phyloP scores from a whole-genome alignment of 2,113 vertebrate genomes.

The Bettongia penicillata region DNA sequence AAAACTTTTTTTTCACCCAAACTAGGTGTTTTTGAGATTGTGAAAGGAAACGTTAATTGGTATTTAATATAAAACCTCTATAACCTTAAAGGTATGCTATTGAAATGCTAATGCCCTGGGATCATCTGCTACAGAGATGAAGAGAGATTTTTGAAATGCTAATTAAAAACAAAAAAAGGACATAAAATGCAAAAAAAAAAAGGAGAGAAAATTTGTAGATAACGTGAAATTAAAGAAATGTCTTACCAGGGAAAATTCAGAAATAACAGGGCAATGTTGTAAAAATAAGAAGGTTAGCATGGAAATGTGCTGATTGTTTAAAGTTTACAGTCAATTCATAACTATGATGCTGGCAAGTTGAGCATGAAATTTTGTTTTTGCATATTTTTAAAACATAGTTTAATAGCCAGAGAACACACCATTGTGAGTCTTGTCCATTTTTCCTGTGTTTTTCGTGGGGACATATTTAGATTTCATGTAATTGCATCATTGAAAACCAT shows the following conservation, averaged over 20 bases:
- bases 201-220: not conserved
- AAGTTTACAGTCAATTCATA: not conserved
- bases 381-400: not conserved
- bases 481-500: not conserved
- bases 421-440: not conserved
- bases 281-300: not conserved
- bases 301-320: not conserved
- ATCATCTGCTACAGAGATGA: slow-evolving; percentile 48
- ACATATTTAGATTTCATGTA: not conserved
- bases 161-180: slow-evolving; percentile 71
- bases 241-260: slow-evolving; percentile 39
- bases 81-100: slow-evolving; percentile 59
- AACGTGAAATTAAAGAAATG: slow-evolving; percentile 47
- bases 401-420: not conserved
- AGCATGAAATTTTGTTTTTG: not conserved
- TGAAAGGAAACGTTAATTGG: slow-evolving; percentile 72
- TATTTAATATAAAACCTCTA: slow-evolving; percentile 56
- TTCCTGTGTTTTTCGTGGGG: not conserved
- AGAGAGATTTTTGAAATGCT: slow-evolving; percentile 73
- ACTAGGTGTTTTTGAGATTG: slow-evolving; percentile 59
- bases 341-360: not conserved
- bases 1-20: slow-evolving; percentile 63
- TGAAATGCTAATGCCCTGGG: slow-evolving; percentile 70
- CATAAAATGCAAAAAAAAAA: not conserved
- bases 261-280: not conserved